Base-by-base conservation (phyloP, 1,140 invertebrate species). In the Chironomus striatipennis region DNA sequence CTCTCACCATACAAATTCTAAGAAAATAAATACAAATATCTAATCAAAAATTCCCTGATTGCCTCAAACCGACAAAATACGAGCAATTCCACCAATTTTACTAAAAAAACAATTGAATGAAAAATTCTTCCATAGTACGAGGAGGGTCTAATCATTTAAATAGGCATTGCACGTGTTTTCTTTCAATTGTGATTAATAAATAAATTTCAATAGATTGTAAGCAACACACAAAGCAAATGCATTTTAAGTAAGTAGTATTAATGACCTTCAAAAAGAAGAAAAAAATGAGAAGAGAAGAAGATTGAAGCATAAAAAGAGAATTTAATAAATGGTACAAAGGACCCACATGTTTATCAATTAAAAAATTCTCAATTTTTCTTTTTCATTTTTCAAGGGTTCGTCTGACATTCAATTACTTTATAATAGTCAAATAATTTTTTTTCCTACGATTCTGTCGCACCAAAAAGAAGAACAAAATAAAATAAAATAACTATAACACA, bases 321-420 rank as follows among this genome's bases (percentile, higher is more conserved):
- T n/a, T 57, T 57, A 57, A 57, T 57, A 57, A 57, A n/a, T 57
- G 47, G 47, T 20, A 70, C 17, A 70, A 70, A 70, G 65, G 65
- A 70, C 65, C 65, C 65, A 70, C 65, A 70, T 70, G 15, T 70
- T 21, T 70, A 70, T 70, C 20, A 70, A 70, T 70, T 70, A 70
- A 70, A 70, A 67, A 34, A 34, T 34, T 34, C 24, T 34, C 5
- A 34, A n/a, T n/a, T 67, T 8, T 70, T 18, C n/a, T 67, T 67
- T 70, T 70, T 1, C 15, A 47, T 47, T 57, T 57, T 21, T 70
- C 17, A 70, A 70, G 65, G 65, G 65, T 70, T 70, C 65, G 47
- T 57, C 47, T 57, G 47, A 57, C 47, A 57, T 57, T 57, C 47
- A 57, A 57, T 57, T 57, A 57, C 12, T 15, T 57, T n/a, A 57